These are phyloP conservation scores for Novumbra hubbsi DNA, from an alignment of 2,797 vertebrate genomes.

Conservation along the genomic window DNA sequence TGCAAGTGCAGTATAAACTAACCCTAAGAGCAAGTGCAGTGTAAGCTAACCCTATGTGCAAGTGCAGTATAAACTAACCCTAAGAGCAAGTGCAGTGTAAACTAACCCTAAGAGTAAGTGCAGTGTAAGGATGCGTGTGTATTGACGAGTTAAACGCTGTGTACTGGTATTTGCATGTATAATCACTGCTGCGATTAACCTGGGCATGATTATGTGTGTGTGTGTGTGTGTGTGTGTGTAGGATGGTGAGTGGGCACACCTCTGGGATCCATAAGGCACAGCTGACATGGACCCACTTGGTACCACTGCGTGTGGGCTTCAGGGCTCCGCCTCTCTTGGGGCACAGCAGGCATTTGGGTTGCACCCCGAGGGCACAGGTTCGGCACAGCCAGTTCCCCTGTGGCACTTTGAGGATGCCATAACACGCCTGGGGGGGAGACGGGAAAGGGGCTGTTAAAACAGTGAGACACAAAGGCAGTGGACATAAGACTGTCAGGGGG, in stretches of 20 bases:
- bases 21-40: too few species aligned
- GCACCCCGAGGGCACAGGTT: conserved; percentile 91
- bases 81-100: too few species aligned
- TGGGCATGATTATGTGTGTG: conserved; percentile 1
- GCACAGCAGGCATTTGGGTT: conserved; percentile 94
- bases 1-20: too few species aligned
- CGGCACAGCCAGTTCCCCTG: conserved; percentile 95
- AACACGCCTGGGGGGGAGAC: conserved; percentile 80
- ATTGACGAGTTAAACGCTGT: neutral
- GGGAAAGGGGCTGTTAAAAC: neutral
- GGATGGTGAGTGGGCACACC: conserved; percentile 68
- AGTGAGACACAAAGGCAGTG: neutral
- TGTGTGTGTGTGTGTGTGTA: conserved; percentile 8
- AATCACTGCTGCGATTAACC: neutral
- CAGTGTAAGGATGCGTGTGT: neutral
- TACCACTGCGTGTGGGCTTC: conserved; percentile 95
- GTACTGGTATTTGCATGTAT: conserved; percentile 3
- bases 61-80: too few species aligned
- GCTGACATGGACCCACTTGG: conserved; percentile 98
- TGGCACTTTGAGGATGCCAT: conserved; percentile 95
- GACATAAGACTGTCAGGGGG: neutral
- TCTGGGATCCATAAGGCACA: conserved; percentile 99
- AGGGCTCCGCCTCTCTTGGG: conserved; percentile 93
- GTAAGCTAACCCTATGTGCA: too few species aligned
- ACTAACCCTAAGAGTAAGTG: too few species aligned